phyloP scores from a whole-genome alignment of 2,888 invertebrate genomes.

The Andricus curvator region DNA sequence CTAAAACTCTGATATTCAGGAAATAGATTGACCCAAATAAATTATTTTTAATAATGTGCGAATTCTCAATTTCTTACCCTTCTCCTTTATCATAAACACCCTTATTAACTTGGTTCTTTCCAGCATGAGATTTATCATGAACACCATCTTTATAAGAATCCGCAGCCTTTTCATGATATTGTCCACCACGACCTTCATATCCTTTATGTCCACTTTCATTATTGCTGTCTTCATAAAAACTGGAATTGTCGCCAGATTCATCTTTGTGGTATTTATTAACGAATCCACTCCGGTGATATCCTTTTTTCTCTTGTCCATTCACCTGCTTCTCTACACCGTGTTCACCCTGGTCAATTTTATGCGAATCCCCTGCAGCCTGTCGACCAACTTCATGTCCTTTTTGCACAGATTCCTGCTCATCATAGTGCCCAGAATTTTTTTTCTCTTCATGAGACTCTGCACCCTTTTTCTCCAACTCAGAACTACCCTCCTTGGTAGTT shows the following conservation, averaged over 20 bases:
- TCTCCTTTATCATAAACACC: constrained; percentile 58
- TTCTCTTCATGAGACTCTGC: constrained; percentile 52
- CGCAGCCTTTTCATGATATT: constrained; percentile 64
- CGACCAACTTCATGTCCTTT: constrained; percentile 79
- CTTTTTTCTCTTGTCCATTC: constrained; percentile 82
- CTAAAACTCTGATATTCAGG: too few relatives aligned
- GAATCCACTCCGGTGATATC: constrained; percentile 85
- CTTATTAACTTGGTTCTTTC: constrained; percentile 47
- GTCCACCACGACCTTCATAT: constrained; percentile 70
- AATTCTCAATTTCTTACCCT: constrained; percentile 51
- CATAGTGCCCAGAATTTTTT: constrained; percentile 78
- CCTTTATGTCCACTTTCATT: constrained; percentile 77
- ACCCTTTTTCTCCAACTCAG: constrained; percentile 54
- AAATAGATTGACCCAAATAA: too few relatives aligned
- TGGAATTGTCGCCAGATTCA: constrained; percentile 85
- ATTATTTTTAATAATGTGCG: neutral
- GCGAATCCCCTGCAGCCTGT: constrained; percentile 78
- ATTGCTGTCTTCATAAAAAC: constrained; percentile 83
- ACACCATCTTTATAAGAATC: constrained; percentile 59
- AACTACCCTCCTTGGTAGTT: constrained; percentile 51
- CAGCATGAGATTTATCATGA: constrained; percentile 54
- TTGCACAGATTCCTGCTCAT: constrained; percentile 79
- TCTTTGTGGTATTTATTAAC: constrained; percentile 86
- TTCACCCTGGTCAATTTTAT: constrained; percentile 58
- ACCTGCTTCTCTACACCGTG: constrained; percentile 58